Evolutionary conservation across 2,797 vertebrate genomes (phyloP).

Genomic region (Parotocinclus haroldoi): DNA sequence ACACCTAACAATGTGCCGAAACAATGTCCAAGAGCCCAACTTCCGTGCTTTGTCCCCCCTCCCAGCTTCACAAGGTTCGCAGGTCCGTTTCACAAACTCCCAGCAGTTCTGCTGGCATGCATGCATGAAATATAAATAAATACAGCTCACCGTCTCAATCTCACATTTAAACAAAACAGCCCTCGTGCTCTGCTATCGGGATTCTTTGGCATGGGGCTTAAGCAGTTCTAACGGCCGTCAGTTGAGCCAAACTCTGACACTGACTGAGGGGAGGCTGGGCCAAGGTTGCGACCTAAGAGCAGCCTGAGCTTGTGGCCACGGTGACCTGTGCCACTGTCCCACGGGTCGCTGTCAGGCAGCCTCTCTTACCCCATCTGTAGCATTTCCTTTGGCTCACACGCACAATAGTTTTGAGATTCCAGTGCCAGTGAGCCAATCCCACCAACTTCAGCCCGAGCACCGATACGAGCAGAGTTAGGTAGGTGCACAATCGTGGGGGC

Average conservation of each 20-base stretch:
- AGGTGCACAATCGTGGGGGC: conserved; percentile 5
- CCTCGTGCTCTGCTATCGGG: background rate
- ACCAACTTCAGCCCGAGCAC: no score
- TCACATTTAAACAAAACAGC: background rate
- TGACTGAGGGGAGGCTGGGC: conserved; percentile 44
- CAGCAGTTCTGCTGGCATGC: conserved; percentile 49
- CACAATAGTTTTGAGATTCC: conserved; percentile 26
- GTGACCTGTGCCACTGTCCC: conserved; percentile 55
- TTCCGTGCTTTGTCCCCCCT: conserved; percentile 78
- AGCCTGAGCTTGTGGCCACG: conserved; percentile 31
- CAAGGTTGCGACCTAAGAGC: conserved; percentile 36
- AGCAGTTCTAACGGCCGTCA: conserved; percentile 19
- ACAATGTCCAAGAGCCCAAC: conserved; percentile 76
- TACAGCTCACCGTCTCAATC: background rate
- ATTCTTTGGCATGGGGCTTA: background rate
- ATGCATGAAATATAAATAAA: conserved; percentile 1
- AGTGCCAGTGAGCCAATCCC: no score
- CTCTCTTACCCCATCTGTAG: conserved; percentile 10
- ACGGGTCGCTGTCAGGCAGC: conserved; percentile 39
- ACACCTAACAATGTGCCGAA: conserved; percentile 65
- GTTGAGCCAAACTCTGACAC: conserved; percentile 42
- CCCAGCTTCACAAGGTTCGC: conserved; percentile 70
- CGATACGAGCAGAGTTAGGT: background rate
- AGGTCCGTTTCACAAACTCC: conserved; percentile 63
- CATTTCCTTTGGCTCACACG: conserved; percentile 44